Conservation (phyloP, 1,140 invertebrate species). For the Penaeus indicus region DNA sequence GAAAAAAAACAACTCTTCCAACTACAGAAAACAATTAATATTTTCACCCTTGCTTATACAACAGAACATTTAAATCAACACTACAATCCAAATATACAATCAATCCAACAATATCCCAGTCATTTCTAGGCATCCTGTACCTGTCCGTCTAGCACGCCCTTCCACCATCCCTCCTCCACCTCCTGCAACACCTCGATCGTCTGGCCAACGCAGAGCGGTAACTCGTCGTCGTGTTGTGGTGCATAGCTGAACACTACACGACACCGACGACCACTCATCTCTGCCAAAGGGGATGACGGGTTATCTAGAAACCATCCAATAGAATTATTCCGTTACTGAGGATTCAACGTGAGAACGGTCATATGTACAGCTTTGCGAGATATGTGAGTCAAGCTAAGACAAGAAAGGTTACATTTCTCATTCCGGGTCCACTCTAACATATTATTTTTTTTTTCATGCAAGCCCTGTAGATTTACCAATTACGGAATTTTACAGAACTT, state of each 20-base stretch:
- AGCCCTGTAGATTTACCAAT: background rate
- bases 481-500: background rate
- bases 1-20: too few species aligned
- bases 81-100: too few species aligned
- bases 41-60: too few species aligned
- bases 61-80: too few species aligned
- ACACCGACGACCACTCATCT: constrained; percentile 76
- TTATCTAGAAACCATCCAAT: background rate
- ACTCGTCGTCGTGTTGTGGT: constrained; percentile 92
- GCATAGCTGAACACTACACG: constrained; percentile 91
- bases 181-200: constrained; percentile 89
- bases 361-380: too few species aligned
- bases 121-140: constrained; percentile 60
- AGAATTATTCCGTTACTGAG: too few species aligned
- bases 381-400: too few species aligned
- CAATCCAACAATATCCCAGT: too few species aligned
- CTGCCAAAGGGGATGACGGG: constrained; percentile 8
- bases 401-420: too few species aligned
- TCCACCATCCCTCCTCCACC: constrained; percentile 93
- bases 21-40: too few species aligned
- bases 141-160: constrained; percentile 80
- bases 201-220: constrained; percentile 87
- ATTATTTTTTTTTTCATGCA: background rate
- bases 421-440: too few species aligned
- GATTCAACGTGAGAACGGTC: too few species aligned